Evolutionary conservation across 2,797 vertebrate species (phyloP), one percentile per base, ranked within the genome.

Genomic region (Onychomys torridus): DNA sequence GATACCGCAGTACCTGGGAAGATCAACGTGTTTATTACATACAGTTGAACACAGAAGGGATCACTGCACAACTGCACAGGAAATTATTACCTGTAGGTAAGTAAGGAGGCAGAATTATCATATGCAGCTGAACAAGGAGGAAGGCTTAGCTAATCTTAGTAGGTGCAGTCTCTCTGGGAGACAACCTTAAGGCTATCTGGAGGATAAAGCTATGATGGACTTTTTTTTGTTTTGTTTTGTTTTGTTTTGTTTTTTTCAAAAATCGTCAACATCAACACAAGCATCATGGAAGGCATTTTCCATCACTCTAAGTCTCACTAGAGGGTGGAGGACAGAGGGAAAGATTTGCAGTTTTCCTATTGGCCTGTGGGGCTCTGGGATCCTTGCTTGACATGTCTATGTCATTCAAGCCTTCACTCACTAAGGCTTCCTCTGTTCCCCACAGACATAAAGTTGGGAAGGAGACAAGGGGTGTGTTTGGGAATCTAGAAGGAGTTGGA

Each of bases 381-480:
- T 46, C 40, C 73, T 76, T 76, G 40, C 46, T 49, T 49, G 10
- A 29, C 43, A 27, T 46, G 25, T 25, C 73, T 76, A 25, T 46
- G 23, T 40, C 12, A 29, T 12, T 76, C 40, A 76, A 25, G 23
- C 12, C 12, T 6, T 46, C 12, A 43, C 25, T 76, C 25, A 76
- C 12, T 27, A 76, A 43, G 40, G 25, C 40, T 46, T 27, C 40
- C 40, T 46, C 40, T 27, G 40, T 76, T 43, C 12, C 73, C 43
- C 23, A 75, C 11, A 29, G 23, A 76, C 11, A 43, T 76, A 43
- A 43, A 43, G 11, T 43, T 46, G 73, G 23, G 5, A 75, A 43
- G 0, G 4, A 11, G 5, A 29, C 9, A 76, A 13, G 25, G 73
- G 46, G 25, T 1, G 25, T 7, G 21, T 2, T 1, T 9, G 25